Evolutionary conservation across 2,888 invertebrate species (phyloP).

Genomic region (Micropterix aruncella): DNA sequence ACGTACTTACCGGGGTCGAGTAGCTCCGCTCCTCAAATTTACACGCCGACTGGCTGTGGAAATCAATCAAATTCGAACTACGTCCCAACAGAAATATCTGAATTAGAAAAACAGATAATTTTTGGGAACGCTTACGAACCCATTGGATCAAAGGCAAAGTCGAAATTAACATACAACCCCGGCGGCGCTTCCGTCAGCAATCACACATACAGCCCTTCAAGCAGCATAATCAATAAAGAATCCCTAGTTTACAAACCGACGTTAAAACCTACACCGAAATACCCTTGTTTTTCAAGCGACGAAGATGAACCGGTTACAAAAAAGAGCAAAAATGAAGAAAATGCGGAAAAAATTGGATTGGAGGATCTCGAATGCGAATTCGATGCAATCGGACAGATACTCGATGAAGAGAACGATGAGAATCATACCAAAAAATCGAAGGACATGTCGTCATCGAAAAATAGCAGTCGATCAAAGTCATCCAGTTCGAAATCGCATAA

Average conservation of each 20-base stretch:
- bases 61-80: conserved; percentile 23
- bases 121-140: conserved; percentile 1
- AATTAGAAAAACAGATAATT: neutral
- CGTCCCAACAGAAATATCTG: conserved; percentile 29
- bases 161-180: neutral
- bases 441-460: conserved; percentile 7
- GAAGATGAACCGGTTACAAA: conserved; percentile 31
- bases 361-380: conserved; percentile 36
- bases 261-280: conserved; percentile 21
- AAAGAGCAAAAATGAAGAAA: conserved; percentile 22
- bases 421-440: conserved; percentile 9
- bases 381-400: conserved; percentile 36
- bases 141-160: neutral
- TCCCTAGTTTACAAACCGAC: conserved; percentile 29
- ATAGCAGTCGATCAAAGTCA: conserved; percentile 10
- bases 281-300: conserved; percentile 36
- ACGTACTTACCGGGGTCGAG: conserved; percentile 27
- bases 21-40: conserved; percentile 25
- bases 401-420: conserved; percentile 28
- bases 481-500: conserved; percentile 12
- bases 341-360: conserved; percentile 19
- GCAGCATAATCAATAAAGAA: neutral
- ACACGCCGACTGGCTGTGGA: conserved; percentile 19
- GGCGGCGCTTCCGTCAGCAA: neutral
- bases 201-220: neutral